Evolutionary conservation across 2,797 vertebrate genomes (phyloP), one percentile per base, ranked within the genome.

Genomic region (Anguilla obscura): DNA sequence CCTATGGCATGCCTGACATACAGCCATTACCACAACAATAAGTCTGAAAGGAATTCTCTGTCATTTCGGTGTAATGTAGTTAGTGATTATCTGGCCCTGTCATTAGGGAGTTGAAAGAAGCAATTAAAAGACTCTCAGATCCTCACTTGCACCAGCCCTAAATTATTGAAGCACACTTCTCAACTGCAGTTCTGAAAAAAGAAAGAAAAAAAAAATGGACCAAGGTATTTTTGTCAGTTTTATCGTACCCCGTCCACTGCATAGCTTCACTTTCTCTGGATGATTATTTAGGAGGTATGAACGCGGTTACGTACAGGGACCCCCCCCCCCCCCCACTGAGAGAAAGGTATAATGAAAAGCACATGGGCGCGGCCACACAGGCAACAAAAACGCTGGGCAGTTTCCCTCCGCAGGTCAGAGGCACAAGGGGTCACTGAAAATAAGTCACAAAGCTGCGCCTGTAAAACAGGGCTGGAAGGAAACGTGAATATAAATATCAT

Each of bases 281-380:
- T 10, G n/a, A 40, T 66, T 36, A 83, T 85, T 69, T 86, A 40
- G 63, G 18, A 86, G n/a, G 58, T n/a, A 48, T 3, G 36, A 66
- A 54, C 1, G 8, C n/a, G 9, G 40, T 86, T 58, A 33, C 54
- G 9, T 45, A 63, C n/a, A n/a, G 84, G 24, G 84, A 27, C 8
- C 71, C 30, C 66, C 58, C 82, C 50, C 82, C 50, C 58, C 56
- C 40, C 21, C 36, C 36, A 56, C 36, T 52, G 85, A 1, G 82
- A 84, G 84, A 1, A 18, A 48, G 30, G 16, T 45, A 87, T 93
- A 91, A 93, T 94, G 88, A 94, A 94, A 94, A 92, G 84, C 92
- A 94, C 92, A 94, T 89, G 86, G 87, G 85, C 87, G 63, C 3
- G 0, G 90, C 92, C 92, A 93, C 92, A 92, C 93, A 92, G 90